Evolutionary conservation across 2,113 vertebrate species (phyloP), one percentile per base, ranked within the genome.

Genomic region (Heteronetta atricapilla): DNA sequence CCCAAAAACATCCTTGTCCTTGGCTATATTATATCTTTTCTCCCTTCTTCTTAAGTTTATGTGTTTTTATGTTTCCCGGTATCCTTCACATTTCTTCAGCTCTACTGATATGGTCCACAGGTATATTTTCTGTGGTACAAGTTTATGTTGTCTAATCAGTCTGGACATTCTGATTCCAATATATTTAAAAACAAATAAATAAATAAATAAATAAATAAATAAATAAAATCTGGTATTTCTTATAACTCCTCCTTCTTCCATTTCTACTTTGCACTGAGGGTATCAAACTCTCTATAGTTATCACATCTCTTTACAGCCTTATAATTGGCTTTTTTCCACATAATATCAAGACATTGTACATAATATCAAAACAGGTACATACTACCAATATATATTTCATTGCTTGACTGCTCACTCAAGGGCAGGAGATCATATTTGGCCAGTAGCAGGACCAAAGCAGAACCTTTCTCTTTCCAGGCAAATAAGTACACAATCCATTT

Each of bases 401-500:
- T 25, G 25, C 21, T 90, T 13, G 4, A 6, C 6, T 50, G 4
- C 38, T 76, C 33, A 31, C 3, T 66, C 0, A 2, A 40, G 17
- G 60, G 10, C 8, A 73, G 29, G 18, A 59, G 5, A n/a, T 29
- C 34, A 38, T 36, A 42, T 31, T 58, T 63, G 38, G n/a, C 42
- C 9, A 59, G 38, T 5, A 33, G 26, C 42, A 46, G 19, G 23
- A 55, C 26, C 5, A 56, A 18, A 83, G 33, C 31, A 66, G 2
- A 7, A 64, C 3, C 19, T 52, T 83, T 72, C 18, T 59, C 11
- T 13, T 60, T 86, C 38, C 56, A 6, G 17, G 18, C 4, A 16
- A 5, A 5, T 5, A 22, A 53, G 8, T 9, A 48, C 22, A 42
- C 3, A 42, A 40, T 15, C 34, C 1, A 1, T 64, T 53, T 28